Conservation (phyloP, 1,140 invertebrate genomes). For the Phymorhynchus buccinoides region DNA sequence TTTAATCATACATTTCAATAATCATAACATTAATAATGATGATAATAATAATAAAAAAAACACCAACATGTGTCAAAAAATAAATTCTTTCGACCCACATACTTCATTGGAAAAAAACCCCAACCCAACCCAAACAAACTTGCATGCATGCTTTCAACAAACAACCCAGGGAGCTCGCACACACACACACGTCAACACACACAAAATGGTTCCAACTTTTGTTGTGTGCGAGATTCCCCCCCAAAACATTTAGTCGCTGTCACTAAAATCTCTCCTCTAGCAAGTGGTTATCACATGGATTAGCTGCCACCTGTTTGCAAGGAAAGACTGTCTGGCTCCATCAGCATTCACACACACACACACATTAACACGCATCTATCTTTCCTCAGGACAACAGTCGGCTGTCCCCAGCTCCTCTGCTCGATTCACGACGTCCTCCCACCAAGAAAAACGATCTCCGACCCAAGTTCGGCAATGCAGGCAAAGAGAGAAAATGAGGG, state of each 20-base stretch:
- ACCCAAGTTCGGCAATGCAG: constrained; percentile 9
- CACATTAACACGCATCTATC: not conserved
- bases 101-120: no score
- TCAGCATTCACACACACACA: not conserved
- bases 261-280: not conserved
- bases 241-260: not conserved
- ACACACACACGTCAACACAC: no score
- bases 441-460: not conserved
- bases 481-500: constrained; percentile 47
- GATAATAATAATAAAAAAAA: constrained; percentile 45
- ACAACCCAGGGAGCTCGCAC: constrained; percentile 5
- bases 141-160: constrained; percentile 39
- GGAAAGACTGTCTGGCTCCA: not conserved
- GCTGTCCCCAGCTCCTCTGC: not conserved
- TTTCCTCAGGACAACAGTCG: not conserved
- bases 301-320: constrained; percentile 10
- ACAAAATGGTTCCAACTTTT: not conserved
- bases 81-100: constrained; percentile 42
- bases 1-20: constrained; percentile 36
- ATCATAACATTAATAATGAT: constrained; percentile 45
- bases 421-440: not conserved
- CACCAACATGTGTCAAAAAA: constrained; percentile 50
- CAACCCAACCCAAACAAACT: constrained; percentile 40
- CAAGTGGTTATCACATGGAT: constrained; percentile 11
- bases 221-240: no score